These are phyloP conservation scores for Turnix velox DNA, from an alignment of 2,113 vertebrate species.

Conservation along the genomic window DNA sequence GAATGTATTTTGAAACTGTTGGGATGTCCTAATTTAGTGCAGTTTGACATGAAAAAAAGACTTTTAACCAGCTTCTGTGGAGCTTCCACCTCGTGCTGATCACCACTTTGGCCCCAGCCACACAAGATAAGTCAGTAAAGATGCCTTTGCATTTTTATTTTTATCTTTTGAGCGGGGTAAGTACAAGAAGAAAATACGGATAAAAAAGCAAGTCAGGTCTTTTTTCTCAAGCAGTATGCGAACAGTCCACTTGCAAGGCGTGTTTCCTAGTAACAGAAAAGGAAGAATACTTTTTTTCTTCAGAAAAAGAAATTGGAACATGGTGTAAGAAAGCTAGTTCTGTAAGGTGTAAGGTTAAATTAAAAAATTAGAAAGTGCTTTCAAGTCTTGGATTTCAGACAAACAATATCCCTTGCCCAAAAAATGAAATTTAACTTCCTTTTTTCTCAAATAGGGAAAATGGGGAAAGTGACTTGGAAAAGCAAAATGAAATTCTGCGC, in stretches of 20 bases:
- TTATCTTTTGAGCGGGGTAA: background rate
- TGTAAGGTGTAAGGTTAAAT: background rate
- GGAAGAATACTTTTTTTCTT: constrained; percentile 28
- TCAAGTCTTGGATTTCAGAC: background rate
- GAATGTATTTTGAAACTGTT: background rate
- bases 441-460: background rate
- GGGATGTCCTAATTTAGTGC: background rate
- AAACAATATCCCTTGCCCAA: background rate
- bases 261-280: constrained; percentile 52
- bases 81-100: background rate
- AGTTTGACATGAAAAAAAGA: background rate
- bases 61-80: background rate
- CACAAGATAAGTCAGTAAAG: background rate
- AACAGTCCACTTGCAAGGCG: background rate
- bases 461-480: background rate
- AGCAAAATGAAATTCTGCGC: background rate
- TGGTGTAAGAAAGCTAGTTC: background rate
- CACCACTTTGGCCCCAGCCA: background rate
- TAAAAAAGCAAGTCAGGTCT: constrained; percentile 20
- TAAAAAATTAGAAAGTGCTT: background rate
- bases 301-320: constrained; percentile 32
- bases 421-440: background rate
- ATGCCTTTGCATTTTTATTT: background rate
- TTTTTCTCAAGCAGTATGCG: constrained; percentile 20
- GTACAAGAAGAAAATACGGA: background rate